These are phyloP conservation scores for Tribolium castaneum DNA, from an alignment of 1,140 invertebrate genomes.

Conservation along the genomic window DNA sequence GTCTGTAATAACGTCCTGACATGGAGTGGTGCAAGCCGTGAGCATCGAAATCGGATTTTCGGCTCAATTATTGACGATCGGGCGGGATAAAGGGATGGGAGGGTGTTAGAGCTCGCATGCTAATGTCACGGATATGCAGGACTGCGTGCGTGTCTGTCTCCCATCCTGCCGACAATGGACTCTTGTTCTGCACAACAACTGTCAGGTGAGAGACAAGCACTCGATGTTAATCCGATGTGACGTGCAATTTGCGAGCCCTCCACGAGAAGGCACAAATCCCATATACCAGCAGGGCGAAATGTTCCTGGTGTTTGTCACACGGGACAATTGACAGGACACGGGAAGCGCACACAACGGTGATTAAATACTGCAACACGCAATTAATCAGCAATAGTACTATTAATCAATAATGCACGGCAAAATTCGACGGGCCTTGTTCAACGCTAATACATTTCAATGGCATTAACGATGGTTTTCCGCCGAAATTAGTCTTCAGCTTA, in stretches of 20 bases:
- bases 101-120: background rate
- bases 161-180: slow-evolving; percentile 18
- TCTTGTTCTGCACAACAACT: slow-evolving; percentile 31
- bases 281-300: background rate
- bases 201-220: slow-evolving; percentile 35
- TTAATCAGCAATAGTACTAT: slow-evolving; percentile 29
- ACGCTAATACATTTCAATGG: slow-evolving; percentile 14
- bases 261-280: slow-evolving; percentile 13
- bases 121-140: slow-evolving; percentile 26
- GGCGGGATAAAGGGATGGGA: background rate
- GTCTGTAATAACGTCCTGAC: background rate
- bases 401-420: slow-evolving; percentile 14
- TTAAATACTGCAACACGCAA: slow-evolving; percentile 24
- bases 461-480: background rate
- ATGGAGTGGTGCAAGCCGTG: background rate
- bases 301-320: slow-evolving; percentile 1
- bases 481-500: slow-evolving; percentile 7
- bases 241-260: slow-evolving; percentile 28
- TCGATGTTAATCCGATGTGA: slow-evolving; percentile 25
- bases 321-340: slow-evolving; percentile 27
- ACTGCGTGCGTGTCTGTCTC: slow-evolving; percentile 20
- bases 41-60: slow-evolving; percentile 20
- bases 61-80: slow-evolving; percentile 16
- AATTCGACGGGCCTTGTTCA: slow-evolving; percentile 23
- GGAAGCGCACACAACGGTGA: slow-evolving; percentile 18